phyloP scores from a whole-genome alignment of 2,888 invertebrate genomes.

The Limnephilus rhombicus region DNA sequence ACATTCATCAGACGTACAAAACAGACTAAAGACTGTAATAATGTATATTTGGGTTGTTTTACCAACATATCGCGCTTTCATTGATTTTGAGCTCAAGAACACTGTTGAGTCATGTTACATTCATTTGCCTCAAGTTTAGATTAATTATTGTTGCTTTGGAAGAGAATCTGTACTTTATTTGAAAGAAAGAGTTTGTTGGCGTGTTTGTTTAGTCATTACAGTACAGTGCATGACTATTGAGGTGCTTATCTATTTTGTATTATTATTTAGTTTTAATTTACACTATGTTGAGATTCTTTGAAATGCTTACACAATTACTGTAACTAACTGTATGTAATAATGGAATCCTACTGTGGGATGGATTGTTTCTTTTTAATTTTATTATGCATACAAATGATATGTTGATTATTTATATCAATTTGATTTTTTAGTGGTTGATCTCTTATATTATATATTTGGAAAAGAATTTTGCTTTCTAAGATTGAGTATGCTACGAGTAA shows the following conservation, averaged over 20 bases:
- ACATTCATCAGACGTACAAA: slow-evolving; percentile 40
- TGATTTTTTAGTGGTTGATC: slow-evolving; percentile 66
- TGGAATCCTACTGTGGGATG: slow-evolving; percentile 11
- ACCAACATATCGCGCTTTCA: slow-evolving; percentile 37
- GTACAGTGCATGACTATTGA: slow-evolving; percentile 57
- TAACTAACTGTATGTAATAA: slow-evolving; percentile 5
- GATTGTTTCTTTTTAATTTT: slow-evolving; percentile 42
- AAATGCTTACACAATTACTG: slow-evolving; percentile 41
- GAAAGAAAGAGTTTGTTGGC: background rate
- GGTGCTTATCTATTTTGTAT: slow-evolving; percentile 65
- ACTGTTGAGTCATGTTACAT: background rate
- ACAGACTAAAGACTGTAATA: slow-evolving; percentile 34
- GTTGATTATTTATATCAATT: slow-evolving; percentile 63
- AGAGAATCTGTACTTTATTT: slow-evolving; percentile 17
- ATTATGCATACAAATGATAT: slow-evolving; percentile 57
- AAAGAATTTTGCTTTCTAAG: slow-evolving; percentile 57
- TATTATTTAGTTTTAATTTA: slow-evolving; percentile 60
- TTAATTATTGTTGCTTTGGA: background rate
- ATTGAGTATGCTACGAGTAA: slow-evolving; percentile 57
- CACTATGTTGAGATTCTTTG: slow-evolving; percentile 58
- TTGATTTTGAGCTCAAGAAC: background rate
- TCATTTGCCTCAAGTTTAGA: background rate
- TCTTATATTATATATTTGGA: slow-evolving; percentile 63
- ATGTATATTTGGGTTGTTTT: slow-evolving; percentile 37
- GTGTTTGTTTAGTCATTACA: slow-evolving; percentile 10